A percentile compares a stretch with the other conserved stretches of the same genome.
Evolutionary conservation across 2,888 invertebrate species (phyloP).

Genomic region (Drosophila prolongata): DNA sequence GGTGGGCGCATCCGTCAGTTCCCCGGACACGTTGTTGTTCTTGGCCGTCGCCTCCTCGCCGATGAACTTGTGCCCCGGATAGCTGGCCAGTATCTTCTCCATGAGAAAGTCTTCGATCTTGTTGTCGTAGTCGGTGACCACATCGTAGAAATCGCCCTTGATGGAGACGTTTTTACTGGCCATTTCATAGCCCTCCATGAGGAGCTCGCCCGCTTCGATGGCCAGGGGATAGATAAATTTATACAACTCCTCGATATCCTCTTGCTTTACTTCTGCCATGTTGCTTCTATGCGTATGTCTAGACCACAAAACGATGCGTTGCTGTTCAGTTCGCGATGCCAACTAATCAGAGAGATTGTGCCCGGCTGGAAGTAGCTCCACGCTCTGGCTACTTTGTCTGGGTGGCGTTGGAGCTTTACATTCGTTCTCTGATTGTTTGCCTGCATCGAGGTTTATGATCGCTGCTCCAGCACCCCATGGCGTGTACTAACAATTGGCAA

Average conservation of each 20-base stretch:
- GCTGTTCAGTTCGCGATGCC: constrained; percentile 30
- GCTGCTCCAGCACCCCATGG: not conserved
- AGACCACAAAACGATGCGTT: constrained; percentile 24
- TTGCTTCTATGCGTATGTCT: constrained; percentile 8
- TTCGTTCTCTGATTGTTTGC: constrained; percentile 39
- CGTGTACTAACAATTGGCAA: constrained; percentile 36
- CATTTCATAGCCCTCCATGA: constrained; percentile 81
- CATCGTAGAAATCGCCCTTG: constrained; percentile 88
- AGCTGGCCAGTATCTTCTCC: constrained; percentile 85
- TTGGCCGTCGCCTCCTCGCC: constrained; percentile 89
- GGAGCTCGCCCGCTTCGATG: constrained; percentile 80
- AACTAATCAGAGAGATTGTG: constrained; percentile 43
- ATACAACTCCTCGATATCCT: constrained; percentile 78
- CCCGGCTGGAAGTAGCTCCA: constrained; percentile 18
- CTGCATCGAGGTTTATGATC: constrained; percentile 36
- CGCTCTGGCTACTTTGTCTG: constrained; percentile 8
- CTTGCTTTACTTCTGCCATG: constrained; percentile 57
- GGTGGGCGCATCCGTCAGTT: constrained; percentile 90
- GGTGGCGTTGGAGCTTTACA: constrained; percentile 23
- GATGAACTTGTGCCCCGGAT: constrained; percentile 88
- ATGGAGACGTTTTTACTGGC: constrained; percentile 81
- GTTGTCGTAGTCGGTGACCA: constrained; percentile 92
- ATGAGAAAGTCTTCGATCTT: constrained; percentile 90
- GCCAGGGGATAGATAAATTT: constrained; percentile 82
- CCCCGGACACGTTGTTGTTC: constrained; percentile 84